phyloP scores from a whole-genome alignment of 2,888 invertebrate species.

The Drosophila nr. perissopoda region DNA sequence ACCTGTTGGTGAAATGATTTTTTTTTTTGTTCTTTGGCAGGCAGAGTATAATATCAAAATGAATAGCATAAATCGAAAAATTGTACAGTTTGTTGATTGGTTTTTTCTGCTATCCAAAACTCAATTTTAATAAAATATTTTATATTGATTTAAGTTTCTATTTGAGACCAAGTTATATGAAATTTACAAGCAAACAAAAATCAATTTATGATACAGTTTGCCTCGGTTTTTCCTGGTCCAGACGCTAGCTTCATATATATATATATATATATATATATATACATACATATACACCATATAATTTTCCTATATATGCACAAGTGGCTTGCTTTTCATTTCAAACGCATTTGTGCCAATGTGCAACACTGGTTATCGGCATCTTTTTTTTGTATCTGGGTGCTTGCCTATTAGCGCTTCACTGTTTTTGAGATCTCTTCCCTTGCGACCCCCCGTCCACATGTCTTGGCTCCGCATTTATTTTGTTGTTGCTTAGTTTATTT shows the following conservation, averaged over 20 bases:
- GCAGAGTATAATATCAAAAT: no score
- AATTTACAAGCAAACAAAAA: not conserved
- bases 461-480: conserved; percentile 11
- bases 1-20: not conserved
- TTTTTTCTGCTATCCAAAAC: not conserved
- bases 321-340: not conserved
- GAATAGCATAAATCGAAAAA: no score
- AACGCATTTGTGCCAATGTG: conserved; percentile 45
- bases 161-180: not conserved
- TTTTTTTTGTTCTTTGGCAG: not conserved
- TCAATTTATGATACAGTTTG: not conserved
- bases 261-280: no score
- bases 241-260: not conserved
- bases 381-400: conserved; percentile 38
- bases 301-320: not conserved
- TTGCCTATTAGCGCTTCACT: conserved; percentile 51
- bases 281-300: no score
- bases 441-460: not conserved
- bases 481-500: conserved; percentile 6
- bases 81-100: no score
- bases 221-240: not conserved
- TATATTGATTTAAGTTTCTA: not conserved
- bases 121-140: not conserved
- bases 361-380: conserved; percentile 16
- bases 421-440: not conserved